phyloP scores from a whole-genome alignment of 1,140 invertebrate genomes.

The Nixonia krombeini region DNA sequence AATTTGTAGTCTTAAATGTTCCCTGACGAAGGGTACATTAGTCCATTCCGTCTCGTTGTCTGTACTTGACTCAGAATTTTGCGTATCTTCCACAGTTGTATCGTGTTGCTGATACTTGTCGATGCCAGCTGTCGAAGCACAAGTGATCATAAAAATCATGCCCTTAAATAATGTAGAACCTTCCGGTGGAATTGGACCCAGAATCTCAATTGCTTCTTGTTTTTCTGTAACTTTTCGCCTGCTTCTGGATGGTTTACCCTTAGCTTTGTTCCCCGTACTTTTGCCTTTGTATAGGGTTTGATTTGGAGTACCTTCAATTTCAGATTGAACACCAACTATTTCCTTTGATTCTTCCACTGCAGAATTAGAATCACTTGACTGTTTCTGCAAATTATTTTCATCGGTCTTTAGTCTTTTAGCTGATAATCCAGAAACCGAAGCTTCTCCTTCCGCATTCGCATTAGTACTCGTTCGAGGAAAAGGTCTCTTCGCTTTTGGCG shows the following conservation, averaged over 20 bases:
- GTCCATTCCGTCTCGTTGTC: conserved; percentile 71
- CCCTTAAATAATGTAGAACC: conserved; percentile 71
- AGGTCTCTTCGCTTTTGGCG: conserved; percentile 27
- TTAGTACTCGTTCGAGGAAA: not conserved
- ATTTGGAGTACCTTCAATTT: conserved; percentile 68
- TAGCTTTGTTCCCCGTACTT: conserved; percentile 33
- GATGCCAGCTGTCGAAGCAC: conserved; percentile 59
- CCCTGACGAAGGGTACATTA: conserved; percentile 72
- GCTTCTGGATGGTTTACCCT: conserved; percentile 47
- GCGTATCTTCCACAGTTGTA: conserved; percentile 8
- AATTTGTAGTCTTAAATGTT: conserved; percentile 73
- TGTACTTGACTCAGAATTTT: conserved; percentile 55
- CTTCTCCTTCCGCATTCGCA: conserved; percentile 26
- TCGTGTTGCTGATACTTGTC: conserved; percentile 51
- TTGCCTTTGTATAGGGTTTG: conserved; percentile 12
- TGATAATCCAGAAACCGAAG: not conserved
- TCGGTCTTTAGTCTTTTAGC: conserved; percentile 10
- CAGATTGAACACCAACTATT: conserved; percentile 70
- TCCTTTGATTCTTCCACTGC: conserved; percentile 4
- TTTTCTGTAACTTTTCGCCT: conserved; percentile 54
- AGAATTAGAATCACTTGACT: conserved; percentile 19
- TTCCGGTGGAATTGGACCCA: conserved; percentile 72
- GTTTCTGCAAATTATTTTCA: conserved; percentile 4
- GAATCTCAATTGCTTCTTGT: conserved; percentile 60
- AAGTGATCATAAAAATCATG: conserved; percentile 73